Base-by-base conservation (phyloP, 2,888 invertebrate genomes). In the Limenitis camilla region DNA sequence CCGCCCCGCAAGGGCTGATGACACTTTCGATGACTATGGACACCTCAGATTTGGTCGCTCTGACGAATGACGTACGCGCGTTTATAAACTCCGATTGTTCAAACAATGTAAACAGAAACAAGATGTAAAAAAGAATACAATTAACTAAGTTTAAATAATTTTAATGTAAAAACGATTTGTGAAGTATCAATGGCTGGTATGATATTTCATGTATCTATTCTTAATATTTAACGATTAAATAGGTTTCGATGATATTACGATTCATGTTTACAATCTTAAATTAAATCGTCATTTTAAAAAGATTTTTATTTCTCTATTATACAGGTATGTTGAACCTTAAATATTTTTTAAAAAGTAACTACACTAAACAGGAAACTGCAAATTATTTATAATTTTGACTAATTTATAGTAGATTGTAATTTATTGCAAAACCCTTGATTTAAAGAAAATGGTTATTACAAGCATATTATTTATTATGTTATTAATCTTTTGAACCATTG, bases 1-100 rank as follows among this genome's bases (percentile, higher is more conserved):
- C 33, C 69, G 77, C 28, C 63, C 66, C 0, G 68, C 67, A 2
- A 69, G 81, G 63, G 86, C 91, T 1, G 91, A 92, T 36, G 92
- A 92, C 54, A 85, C 90, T 19, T 93, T 92, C 61, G 93, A 93
- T 61, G 93, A 93, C 69, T 94, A 93, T 63, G 93, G 93, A 1
- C 93, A 93, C 65, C 87, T 93, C 81, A 79, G 93, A 56, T 93
- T 93, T 65, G 93, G 93, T 8, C 86, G 92, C 56, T 90, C 89
- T 51, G 88, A 86, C 32, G 81, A 83, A 67, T 84, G 83, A 84
- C 83, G 62, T 56, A 58, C 61, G 53, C 63, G 47, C 50, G 47
- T 50, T 36, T 30, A 39, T 28, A 48, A 48, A 19, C 48, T 40
- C 9, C 58, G 54, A 46, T 58, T 41, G 29, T 51, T 55, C 11